Conservation (phyloP, 2,888 invertebrate species). For the Auanema sp. region DNA sequence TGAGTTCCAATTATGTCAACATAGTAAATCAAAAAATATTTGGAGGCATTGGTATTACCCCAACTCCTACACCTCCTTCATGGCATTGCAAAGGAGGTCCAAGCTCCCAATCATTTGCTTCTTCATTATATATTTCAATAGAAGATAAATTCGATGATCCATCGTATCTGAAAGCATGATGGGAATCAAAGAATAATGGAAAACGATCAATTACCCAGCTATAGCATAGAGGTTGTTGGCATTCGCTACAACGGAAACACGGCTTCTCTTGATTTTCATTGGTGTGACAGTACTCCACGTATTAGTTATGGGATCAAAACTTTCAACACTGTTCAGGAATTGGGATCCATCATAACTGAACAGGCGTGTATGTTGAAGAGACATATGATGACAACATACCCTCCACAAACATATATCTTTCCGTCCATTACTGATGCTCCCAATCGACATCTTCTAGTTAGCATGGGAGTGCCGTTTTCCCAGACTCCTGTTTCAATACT, state of each 20-base stretch:
- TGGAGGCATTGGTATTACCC: slow-evolving; percentile 73
- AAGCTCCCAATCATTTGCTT: slow-evolving; percentile 65
- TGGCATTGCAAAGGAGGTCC: slow-evolving; percentile 73
- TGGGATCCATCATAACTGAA: slow-evolving; percentile 80
- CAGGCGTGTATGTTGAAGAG: not conserved
- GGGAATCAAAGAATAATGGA: not conserved
- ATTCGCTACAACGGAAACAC: slow-evolving; percentile 51
- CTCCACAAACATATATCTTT: slow-evolving; percentile 81
- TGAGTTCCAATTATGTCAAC: not conserved
- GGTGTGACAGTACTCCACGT: slow-evolving; percentile 78
- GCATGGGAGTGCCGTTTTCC: slow-evolving; percentile 74
- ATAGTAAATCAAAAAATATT: slow-evolving; percentile 17
- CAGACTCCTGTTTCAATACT: slow-evolving; percentile 74
- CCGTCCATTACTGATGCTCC: slow-evolving; percentile 81
- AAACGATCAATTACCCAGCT: slow-evolving; percentile 47
- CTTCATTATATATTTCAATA: slow-evolving; percentile 80
- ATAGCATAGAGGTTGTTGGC: slow-evolving; percentile 52
- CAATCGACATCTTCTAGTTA: slow-evolving; percentile 79
- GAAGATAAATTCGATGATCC: slow-evolving; percentile 80
- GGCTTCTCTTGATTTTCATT: slow-evolving; percentile 76
- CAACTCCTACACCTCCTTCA: slow-evolving; percentile 86
- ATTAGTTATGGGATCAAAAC: slow-evolving; percentile 54
- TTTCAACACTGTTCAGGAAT: slow-evolving; percentile 80
- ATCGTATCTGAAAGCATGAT: slow-evolving; percentile 42
- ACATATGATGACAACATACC: slow-evolving; percentile 22